These are phyloP conservation scores for Uloborus plumipes DNA, from an alignment of 2,888 invertebrate species.

Conservation along the genomic window DNA sequence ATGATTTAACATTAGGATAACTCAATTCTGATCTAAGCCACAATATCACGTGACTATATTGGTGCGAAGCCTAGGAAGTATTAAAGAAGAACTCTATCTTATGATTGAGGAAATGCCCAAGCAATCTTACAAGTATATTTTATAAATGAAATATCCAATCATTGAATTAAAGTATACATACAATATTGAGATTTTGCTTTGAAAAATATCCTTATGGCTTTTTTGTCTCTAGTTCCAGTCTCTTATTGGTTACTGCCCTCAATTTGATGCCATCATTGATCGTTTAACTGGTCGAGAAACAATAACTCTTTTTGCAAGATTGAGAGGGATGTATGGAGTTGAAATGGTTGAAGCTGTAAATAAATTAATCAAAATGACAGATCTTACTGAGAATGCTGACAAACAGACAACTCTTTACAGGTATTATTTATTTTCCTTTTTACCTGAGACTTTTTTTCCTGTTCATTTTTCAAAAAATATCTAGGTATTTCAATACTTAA, in stretches of 20 bases:
- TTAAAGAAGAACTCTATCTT: no score
- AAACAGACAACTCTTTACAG: slow-evolving; percentile 60
- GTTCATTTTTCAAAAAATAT: background rate
- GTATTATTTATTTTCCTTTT: slow-evolving; percentile 1
- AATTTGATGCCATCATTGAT: slow-evolving; percentile 84
- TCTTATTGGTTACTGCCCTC: slow-evolving; percentile 92
- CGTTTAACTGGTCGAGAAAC: slow-evolving; percentile 65
- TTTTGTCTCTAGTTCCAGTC: slow-evolving; percentile 55
- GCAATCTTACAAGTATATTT: no score
- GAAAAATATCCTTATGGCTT: background rate
- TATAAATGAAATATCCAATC: no score
- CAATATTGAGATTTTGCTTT: no score
- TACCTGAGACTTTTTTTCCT: background rate
- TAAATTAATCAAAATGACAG: slow-evolving; percentile 64
- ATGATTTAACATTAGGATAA: no score
- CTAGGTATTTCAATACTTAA: background rate
- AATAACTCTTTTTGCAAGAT: slow-evolving; percentile 62
- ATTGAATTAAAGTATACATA: no score
- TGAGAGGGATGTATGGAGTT: slow-evolving; percentile 62
- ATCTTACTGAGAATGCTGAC: slow-evolving; percentile 63
- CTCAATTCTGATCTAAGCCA: no score
- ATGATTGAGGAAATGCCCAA: no score
- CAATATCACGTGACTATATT: no score
- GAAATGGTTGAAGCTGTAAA: slow-evolving; percentile 44
- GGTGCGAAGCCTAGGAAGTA: no score